phyloP scores from a whole-genome alignment of 2,888 invertebrate species.

The Mechanitis mazaeus region DNA sequence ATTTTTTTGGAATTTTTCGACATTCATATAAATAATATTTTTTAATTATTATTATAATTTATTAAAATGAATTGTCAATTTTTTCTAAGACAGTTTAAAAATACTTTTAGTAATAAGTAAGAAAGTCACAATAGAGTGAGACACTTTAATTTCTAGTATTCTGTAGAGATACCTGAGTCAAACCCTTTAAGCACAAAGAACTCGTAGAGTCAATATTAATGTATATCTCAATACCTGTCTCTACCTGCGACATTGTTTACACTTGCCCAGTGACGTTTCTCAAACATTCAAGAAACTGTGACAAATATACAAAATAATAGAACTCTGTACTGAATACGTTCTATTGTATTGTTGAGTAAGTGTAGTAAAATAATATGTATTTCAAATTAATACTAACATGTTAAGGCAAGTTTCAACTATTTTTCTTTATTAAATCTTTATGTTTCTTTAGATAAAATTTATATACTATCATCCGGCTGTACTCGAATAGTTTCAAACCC shows the following conservation, averaged over 20 bases:
- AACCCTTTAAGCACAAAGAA: background rate
- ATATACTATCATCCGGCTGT: too few relatives aligned
- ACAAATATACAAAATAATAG: conserved; percentile 1
- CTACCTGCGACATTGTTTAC: conserved; percentile 4
- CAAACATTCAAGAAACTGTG: background rate
- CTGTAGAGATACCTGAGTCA: background rate
- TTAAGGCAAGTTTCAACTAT: background rate
- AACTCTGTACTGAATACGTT: background rate
- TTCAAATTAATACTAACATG: background rate
- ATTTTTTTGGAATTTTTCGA: too few relatives aligned
- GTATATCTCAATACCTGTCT: background rate
- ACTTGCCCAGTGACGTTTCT: background rate
- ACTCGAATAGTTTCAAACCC: too few relatives aligned
- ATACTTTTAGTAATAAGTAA: too few relatives aligned
- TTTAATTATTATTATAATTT: too few relatives aligned
- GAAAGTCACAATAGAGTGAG: too few relatives aligned
- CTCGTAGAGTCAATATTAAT: background rate
- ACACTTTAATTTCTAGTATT: too few relatives aligned
- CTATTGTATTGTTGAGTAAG: background rate
- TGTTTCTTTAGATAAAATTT: too few relatives aligned
- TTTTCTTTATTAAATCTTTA: too few relatives aligned
- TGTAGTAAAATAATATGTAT: background rate
- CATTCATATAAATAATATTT: too few relatives aligned
- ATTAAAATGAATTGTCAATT: too few relatives aligned
- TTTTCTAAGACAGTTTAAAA: too few relatives aligned